Evolutionary conservation across 2,888 invertebrate species (phyloP), one percentile per base, ranked within the genome.

Genomic region (Pelosia muscerda): DNA sequence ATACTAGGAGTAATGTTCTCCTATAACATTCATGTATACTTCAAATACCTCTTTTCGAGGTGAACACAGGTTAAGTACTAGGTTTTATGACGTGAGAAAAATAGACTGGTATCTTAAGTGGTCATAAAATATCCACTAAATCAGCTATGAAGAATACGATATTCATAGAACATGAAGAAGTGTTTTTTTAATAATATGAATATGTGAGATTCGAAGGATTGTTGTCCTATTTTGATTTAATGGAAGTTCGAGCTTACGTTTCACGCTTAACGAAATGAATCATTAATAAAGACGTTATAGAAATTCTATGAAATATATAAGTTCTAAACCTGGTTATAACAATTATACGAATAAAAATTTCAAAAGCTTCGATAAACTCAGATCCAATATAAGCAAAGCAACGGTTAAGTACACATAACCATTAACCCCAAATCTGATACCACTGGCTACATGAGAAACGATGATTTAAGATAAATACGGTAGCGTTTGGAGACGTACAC

Each of bases 1-100:
- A 61, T 53, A 63, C 23, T 64, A 65, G 68, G 64, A 70, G 66
- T 76, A 65, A 72, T 76, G 68, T 76, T 69, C 56, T 57, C 55
- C 65, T 74, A 63, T 66, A 55, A 26, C 25, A n/a, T 65, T 68
- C 61, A 38, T 22, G 49, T n/a, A n/a, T n/a, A 11, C 54, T 26
- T 54, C 38, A 54, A 38, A 60, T 59, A 22, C 23, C 56, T 61
- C 38, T 38, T 38, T 61, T 42, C 10, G 15, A 2, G 22, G 49
- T 22, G 25, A 28, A 49, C 49, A 57, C n/a, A 49, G n/a, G 49
- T 19, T 49, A n/a, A n/a, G n/a, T n/a, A 49, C 49, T n/a, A 49
- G 49, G n/a, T 49, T 49, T 64, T 42, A 28, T n/a, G 42, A 22
- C 34, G 23, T 31, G 34, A 19, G n/a, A n/a, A n/a, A n/a, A n/a